A percentile compares a stretch with the other conserved stretches of the same genome.
Evolutionary conservation across 2,888 invertebrate species (phyloP).

Genomic region (Dorcus parallelipipedus): DNA sequence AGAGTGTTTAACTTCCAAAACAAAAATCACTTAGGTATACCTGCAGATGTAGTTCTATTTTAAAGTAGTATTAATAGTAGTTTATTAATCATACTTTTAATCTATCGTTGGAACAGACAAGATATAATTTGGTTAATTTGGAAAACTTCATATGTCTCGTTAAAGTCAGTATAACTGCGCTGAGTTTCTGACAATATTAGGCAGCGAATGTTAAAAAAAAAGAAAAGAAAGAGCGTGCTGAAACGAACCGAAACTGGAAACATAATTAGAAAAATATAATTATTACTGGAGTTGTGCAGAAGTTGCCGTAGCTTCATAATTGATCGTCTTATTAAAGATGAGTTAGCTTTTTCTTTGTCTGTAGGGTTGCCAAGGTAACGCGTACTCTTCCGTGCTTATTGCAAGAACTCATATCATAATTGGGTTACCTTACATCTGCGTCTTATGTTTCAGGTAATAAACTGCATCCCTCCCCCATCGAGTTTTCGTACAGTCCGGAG

Average conservation of each 20-base stretch:
- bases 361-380: constrained; percentile 45
- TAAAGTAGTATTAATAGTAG: no score
- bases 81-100: no score
- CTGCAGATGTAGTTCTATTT: no score
- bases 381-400: constrained; percentile 45
- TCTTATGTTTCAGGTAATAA: constrained; percentile 22
- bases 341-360: constrained; percentile 48
- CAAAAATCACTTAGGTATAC: no score
- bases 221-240: constrained; percentile 5
- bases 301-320: constrained; percentile 48
- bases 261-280: constrained; percentile 48
- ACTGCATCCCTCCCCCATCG: not conserved
- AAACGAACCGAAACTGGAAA: constrained; percentile 26
- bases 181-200: constrained; percentile 2
- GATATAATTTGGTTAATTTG: not conserved
- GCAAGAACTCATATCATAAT: constrained; percentile 49
- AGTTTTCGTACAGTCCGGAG: no score
- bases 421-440: constrained; percentile 48
- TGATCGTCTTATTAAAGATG: constrained; percentile 52
- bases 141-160: constrained; percentile 5
- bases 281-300: constrained; percentile 44
- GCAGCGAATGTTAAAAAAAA: constrained; percentile 8
- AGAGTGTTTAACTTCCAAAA: no score
- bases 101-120: no score
- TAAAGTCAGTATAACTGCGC: not conserved